Percentiles rank a stretch among this genome's conserved stretches.
phyloP scores from a whole-genome alignment of 2,113 vertebrate genomes.

The Cinclus mexicanus region DNA sequence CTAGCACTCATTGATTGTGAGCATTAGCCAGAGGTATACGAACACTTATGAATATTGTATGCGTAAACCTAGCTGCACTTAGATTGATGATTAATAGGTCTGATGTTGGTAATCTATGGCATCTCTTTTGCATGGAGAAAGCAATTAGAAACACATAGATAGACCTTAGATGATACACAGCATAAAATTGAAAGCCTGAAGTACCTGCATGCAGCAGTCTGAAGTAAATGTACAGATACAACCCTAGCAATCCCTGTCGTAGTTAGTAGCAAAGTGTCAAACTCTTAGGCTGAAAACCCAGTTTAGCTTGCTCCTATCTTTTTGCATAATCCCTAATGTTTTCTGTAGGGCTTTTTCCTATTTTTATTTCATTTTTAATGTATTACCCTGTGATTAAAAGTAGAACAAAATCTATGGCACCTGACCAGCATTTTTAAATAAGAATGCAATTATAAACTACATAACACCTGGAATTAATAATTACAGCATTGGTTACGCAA shows the following conservation, averaged over 20 bases:
- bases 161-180: constrained; percentile 50
- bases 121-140: constrained; percentile 77
- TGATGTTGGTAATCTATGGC: constrained; percentile 69
- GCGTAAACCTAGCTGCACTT: constrained; percentile 64
- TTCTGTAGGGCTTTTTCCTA: neutral
- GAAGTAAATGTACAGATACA: constrained; percentile 38
- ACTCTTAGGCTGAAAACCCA: neutral
- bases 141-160: constrained; percentile 76
- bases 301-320: constrained; percentile 15
- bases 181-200: constrained; percentile 69
- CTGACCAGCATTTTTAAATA: neutral
- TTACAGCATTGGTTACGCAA: neutral
- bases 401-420: neutral
- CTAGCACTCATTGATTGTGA: constrained; percentile 58
- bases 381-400: neutral
- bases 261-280: neutral
- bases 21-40: constrained; percentile 60
- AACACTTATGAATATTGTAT: constrained; percentile 76
- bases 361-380: neutral
- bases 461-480: neutral
- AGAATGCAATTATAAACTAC: neutral
- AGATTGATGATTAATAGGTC: constrained; percentile 73
- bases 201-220: neutral
- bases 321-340: neutral
- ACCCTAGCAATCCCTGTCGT: neutral